Base-by-base conservation (phyloP, 2,797 vertebrate genomes). In the Acanthurus lineatus region DNA sequence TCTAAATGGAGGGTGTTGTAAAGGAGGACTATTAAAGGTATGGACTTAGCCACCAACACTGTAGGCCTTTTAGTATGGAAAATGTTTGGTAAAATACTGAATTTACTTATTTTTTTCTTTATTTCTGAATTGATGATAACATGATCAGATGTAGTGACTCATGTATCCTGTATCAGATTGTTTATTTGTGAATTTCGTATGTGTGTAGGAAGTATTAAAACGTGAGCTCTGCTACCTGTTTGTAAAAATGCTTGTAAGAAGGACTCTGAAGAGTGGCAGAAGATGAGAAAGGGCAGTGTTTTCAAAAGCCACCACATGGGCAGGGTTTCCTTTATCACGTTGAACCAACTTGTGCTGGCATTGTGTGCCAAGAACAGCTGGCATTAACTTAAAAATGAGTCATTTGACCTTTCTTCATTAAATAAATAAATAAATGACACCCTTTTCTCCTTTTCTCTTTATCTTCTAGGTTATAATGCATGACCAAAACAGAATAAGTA, bases 401-500 rank as follows among this genome's bases (percentile, higher is more conserved):
- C 28, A 35, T 65, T 65, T 69, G 54, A 8, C 25, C 28, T 76
- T 54, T 54, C 3, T 52, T 9, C 44, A 53, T 15, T 35, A 11
- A 48, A 20, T 11, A 70, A n/a, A 25, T 4, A 32, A 32, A 32
- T 38, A 69, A 75, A 60, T 15, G 2, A 59, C 40, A 9, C 77
- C 2, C 11, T 11, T 28, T 22, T 61, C 40, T 45, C 1, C 28
- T 57, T 48, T 20, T 84, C 32, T 51, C 6, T 1, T 49, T 69
- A 76, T 81, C 88, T 42, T 94, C 60, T 88, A 99, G 98, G 94
- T 97, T 98, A 97, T 96, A 95, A 97, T 97, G 96, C 95, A 97
- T 88, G 94, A 97, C 94, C 96, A 97, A 95, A 96, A 96, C 94
- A 98, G 97, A 97, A 98, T 97, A 98, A 96, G 95, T 95, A 96